Base-by-base conservation (phyloP, 2,797 vertebrate species). In the Crenuchus spilurus region DNA sequence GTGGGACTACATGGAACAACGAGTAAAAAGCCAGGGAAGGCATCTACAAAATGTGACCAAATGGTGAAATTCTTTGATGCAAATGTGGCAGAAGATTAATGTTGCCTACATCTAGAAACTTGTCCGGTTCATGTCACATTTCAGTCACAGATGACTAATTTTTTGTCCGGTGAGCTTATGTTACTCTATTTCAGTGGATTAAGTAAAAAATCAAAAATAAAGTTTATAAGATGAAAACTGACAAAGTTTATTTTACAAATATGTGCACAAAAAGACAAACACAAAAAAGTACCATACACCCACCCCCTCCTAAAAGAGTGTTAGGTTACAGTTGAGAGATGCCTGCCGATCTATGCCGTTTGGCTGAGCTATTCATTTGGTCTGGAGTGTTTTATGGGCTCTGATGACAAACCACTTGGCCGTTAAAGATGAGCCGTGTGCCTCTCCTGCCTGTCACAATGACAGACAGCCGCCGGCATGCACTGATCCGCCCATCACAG, bases 381-480 rank as follows among this genome's bases (percentile, higher is more conserved):
- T 81, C 70, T 49, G 67, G 39, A 61, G 30, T 78, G 77, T 39
- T 80, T 82, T 83, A 82, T 80, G 74, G 75, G 46, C 52, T 69
- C 63, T 77, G 52, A 49, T 75, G 79, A 86, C 81, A 79, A 79
- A 71, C 72, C 78, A 44, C 78, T 82, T 74, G 78, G 70, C 52
- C 72, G 42, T 81, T 75, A 81, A 78, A 67, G 76, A 82, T 72
- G 70, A 66, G 64, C 71, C 55, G 65, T 44, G 75, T 66, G 52
- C 68, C 62, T 75, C 51, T 80, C 64, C 39, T 39, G 58, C 54
- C 70, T 30, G 57, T 81, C 82, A 79, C 44, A 66, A 79, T 69
- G 68, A 83, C 68, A 72, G 74, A 81, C 52, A 75, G 42, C 55
- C 49, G 33, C 52, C 22, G 7, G 37, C 13, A 60, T 76, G 54